Base-by-base conservation (phyloP, 1,140 invertebrate species). In the Hyles vespertilio region DNA sequence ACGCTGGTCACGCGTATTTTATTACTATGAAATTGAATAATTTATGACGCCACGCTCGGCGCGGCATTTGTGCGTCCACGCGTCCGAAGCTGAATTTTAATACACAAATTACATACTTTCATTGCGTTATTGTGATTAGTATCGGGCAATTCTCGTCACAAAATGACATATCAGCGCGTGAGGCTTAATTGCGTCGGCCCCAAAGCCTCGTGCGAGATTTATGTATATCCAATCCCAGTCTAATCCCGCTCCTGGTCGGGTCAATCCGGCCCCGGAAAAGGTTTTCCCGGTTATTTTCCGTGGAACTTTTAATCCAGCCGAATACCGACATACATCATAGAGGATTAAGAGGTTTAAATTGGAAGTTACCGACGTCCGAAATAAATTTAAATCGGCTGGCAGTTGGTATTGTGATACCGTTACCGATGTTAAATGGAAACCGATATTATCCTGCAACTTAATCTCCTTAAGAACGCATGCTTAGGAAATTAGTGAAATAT, bases 311-410 rank as follows among this genome's bases (percentile, higher is more conserved):
- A 89, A 86, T 89, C 86, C 84, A 57, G 75, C 86, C 77, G 86
- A 87, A 89, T 89, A 89, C 86, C 86, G 81, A 89, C 81, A 86
- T 89, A 87, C 84, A 89, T 89, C 86, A 89, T 89, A 87, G 84
- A 79, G 86, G 86, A 89, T 89, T 89, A 87, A 87, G 84, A 86
- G 86, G 84, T 87, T 89, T 89, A 89, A 89, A 87, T 89, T 89
- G 86, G 86, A 89, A 89, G 84, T 89, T 86, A 89, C 86, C 86
- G 84, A 87, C 84, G 84, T 86, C 83, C 82, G 84, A 86, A 86
- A 89, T 89, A 89, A 87, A 89, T 89, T 89, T 87, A 84, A 86
- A 89, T 86, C 86, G 84, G 79, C 76, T 77, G 80, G 85, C 84
- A 85, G 73, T 77, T 76, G 77, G 80, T 86, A 89, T 89, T 89